These are phyloP conservation scores for Acleris laterana DNA, from an alignment of 2,888 invertebrate species.

Conservation along the genomic window DNA sequence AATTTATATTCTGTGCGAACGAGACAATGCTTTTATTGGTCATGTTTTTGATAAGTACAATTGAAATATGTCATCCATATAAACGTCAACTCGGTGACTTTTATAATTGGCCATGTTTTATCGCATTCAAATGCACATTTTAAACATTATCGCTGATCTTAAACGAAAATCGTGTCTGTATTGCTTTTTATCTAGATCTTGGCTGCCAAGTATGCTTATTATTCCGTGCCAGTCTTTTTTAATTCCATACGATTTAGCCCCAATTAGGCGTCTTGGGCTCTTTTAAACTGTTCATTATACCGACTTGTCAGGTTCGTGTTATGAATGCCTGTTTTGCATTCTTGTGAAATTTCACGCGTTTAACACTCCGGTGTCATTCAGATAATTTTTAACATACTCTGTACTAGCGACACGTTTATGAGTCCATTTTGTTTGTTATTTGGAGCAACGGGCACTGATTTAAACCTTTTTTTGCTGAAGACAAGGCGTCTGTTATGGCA, in stretches of 20 bases:
- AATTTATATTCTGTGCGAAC: background rate
- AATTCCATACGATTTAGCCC: no score
- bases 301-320: background rate
- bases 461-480: no score
- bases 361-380: conserved; percentile 23
- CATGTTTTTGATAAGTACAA: background rate
- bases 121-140: conserved; percentile 11
- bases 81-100: conserved; percentile 4
- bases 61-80: background rate
- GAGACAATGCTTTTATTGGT: conserved; percentile 10
- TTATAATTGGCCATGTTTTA: conserved; percentile 2
- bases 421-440: background rate
- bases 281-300: no score
- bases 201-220: background rate
- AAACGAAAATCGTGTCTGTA: conserved; percentile 20
- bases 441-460: no score
- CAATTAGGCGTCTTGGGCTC: no score
- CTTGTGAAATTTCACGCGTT: conserved; percentile 30
- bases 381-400: background rate
- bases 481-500: no score
- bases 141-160: conserved; percentile 19
- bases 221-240: background rate
- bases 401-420: background rate
- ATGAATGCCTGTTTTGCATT: conserved; percentile 25
- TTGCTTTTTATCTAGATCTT: conserved; percentile 23